Base-by-base conservation (phyloP, 2,888 invertebrate genomes). In the Schizotus pectinicornis region DNA sequence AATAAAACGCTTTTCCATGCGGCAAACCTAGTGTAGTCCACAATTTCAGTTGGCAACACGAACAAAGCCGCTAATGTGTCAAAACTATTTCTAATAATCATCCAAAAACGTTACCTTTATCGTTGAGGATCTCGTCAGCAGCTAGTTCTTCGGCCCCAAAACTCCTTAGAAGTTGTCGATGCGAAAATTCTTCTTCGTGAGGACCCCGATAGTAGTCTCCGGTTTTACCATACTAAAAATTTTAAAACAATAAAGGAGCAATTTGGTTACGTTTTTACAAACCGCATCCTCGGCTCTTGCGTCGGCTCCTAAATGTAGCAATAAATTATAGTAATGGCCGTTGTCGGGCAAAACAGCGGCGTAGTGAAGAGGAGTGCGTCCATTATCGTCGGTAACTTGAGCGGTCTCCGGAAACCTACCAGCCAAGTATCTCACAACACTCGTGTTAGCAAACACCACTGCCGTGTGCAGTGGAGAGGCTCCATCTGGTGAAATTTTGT, bases 401-500 rank as follows among this genome's bases (percentile, higher is more conserved):
- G 92, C 83, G 8, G 95, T 94, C 82, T 95, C 94, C 8, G 95
- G 93, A 81, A 95, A 95, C 70, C 93, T 83, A 46, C 88, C 87
- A 2, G 87, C 87, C 59, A 90, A 81, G 76, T 89, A 89, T 70
- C 89, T 84, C 33, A 90, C 86, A 6, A 91, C 86, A 77, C 90
- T 90, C 6, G 90, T 90, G 79, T 92, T 90, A 22, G 93, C 93
- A 79, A 92, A 92, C 60, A 93, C 82, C 0, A 91, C 89, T 1
- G 94, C 94, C 7, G 92, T 90, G 77, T 95, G 95, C 56, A 95
- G 81, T 0, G 95, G 93, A 2, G 94, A 91, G 12, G 93, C 88
- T 1, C 94, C 92, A 69, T 91, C 87, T 0, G 91, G 87, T n/a
- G 92, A 91, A 64, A 87, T 84, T 58, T 89, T 88, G 77, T 96